phyloP scores from a whole-genome alignment of 2,888 invertebrate genomes.

The Morinoia aosen region DNA sequence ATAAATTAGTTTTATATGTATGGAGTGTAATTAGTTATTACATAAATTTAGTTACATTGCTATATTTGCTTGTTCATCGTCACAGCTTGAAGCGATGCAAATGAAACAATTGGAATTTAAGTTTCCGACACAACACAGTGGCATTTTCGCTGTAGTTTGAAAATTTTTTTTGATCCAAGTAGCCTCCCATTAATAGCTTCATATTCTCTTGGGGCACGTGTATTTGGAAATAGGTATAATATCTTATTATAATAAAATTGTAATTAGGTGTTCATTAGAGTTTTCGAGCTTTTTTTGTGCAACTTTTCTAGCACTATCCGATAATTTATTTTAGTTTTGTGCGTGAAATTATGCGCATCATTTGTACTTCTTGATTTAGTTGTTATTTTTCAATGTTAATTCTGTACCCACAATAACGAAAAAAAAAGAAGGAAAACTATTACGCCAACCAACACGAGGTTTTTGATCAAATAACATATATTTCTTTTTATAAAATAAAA shows the following conservation, averaged over 20 bases:
- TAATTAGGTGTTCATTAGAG: neutral
- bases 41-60: too few relatives aligned
- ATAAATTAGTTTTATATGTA: too few relatives aligned
- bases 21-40: too few relatives aligned
- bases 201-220: neutral
- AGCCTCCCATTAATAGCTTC: neutral
- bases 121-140: too few relatives aligned
- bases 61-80: too few relatives aligned
- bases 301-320: neutral
- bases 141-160: neutral
- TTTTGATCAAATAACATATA: too few relatives aligned
- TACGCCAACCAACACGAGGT: too few relatives aligned
- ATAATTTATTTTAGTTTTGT: neutral
- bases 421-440: too few relatives aligned
- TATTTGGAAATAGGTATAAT: neutral
- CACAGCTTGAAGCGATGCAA: too few relatives aligned
- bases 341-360: neutral
- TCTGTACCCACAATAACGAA: too few relatives aligned
- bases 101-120: too few relatives aligned
- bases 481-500: too few relatives aligned
- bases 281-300: neutral
- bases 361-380: neutral
- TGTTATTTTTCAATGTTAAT: neutral
- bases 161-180: neutral
- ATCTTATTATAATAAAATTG: neutral